Evolutionary conservation across 1,140 invertebrate species (phyloP).

Genomic region (Aphelenchoides besseyi): DNA sequence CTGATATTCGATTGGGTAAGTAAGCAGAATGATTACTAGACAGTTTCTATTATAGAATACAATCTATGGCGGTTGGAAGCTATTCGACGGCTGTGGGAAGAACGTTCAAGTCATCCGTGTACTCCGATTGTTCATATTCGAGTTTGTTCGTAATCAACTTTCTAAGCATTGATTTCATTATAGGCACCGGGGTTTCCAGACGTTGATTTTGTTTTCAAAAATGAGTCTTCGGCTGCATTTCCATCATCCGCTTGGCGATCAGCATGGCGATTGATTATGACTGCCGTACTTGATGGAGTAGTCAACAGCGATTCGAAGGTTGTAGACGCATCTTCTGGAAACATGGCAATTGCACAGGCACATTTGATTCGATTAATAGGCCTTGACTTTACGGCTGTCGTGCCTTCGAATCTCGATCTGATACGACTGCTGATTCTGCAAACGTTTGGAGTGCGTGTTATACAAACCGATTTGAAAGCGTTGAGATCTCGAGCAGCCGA

Average conservation of each 20-base stretch:
- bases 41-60: neutral
- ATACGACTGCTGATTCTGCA: neutral
- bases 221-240: neutral
- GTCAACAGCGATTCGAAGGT: neutral
- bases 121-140: neutral
- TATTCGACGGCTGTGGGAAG: neutral
- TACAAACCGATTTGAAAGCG: neutral
- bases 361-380: neutral
- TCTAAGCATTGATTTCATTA: neutral
- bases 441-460: neutral
- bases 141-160: neutral
- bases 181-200: neutral
- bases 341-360: neutral
- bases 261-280: neutral
- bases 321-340: constrained; percentile 10
- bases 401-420: neutral
- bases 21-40: no score
- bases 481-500: neutral
- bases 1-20: neutral
- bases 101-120: neutral
- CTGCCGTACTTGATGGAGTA: neutral
- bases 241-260: neutral
- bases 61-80: neutral
- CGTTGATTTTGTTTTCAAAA: constrained; percentile 16
- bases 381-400: neutral